A percentile compares a stretch with the other conserved stretches of the same genome.
Conservation (phyloP, 92 coral and sea anemone genomes). For the Actinostola sp. region DNA sequence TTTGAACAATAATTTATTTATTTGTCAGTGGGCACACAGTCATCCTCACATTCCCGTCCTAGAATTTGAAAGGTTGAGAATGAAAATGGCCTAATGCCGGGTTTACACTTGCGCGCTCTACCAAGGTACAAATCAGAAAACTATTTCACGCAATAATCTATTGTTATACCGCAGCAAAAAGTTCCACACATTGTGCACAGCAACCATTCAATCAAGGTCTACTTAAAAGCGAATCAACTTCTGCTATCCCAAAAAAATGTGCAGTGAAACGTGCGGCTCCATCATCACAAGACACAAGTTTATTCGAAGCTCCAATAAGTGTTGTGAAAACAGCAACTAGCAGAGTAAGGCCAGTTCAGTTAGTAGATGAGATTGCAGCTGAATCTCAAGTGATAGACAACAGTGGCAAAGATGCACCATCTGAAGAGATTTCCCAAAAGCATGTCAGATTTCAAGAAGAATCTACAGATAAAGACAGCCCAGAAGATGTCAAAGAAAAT, state of each 20-base stretch:
- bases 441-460: neutral
- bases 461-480: neutral
- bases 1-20: too few species aligned
- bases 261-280: neutral
- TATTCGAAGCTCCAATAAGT: neutral
- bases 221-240: constrained; percentile 23
- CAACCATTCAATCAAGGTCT: neutral
- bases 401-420: neutral
- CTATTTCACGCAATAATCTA: neutral
- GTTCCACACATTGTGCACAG: neutral
- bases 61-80: too few species aligned
- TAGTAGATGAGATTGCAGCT: neutral
- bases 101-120: too few species aligned
- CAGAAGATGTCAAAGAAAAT: constrained; percentile 26
- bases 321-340: neutral
- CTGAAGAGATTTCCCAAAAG: neutral
- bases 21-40: too few species aligned
- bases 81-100: too few species aligned
- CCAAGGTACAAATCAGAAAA: neutral
- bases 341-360: neutral
- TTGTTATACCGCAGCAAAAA: constrained; percentile 2
- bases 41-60: too few species aligned
- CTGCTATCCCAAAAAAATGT: constrained; percentile 9
- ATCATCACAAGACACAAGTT: neutral
- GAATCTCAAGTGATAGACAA: neutral